Conservation (phyloP, 2,888 invertebrate genomes). For the Deladenus siricidicola region DNA sequence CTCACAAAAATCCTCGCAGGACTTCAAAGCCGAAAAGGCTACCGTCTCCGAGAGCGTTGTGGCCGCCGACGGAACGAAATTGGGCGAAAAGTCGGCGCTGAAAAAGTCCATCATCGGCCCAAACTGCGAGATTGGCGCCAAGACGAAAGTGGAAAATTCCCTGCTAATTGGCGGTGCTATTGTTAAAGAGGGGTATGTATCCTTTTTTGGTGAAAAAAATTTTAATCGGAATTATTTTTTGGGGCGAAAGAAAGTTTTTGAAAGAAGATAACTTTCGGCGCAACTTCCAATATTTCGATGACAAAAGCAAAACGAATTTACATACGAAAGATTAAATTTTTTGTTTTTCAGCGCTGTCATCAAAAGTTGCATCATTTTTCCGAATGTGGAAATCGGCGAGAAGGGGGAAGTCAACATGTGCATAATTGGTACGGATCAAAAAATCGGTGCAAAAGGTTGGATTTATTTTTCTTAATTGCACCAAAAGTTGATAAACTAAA, state of each 20-base stretch:
- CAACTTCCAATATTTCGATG: no score
- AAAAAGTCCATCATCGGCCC: conserved; percentile 31
- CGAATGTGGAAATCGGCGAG: conserved; percentile 35
- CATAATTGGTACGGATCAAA: conserved; percentile 48
- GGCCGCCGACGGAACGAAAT: background rate
- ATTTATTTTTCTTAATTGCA: background rate
- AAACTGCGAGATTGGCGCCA: conserved; percentile 32
- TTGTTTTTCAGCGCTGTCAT: conserved; percentile 35
- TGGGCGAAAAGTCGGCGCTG: conserved; percentile 22
- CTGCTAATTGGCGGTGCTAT: conserved; percentile 35
- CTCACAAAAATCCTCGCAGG: background rate
- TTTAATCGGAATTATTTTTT: no score
- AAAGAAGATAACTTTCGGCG: no score
- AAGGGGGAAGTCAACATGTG: conserved; percentile 37
- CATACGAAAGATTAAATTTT: background rate
- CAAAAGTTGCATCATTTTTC: conserved; percentile 36
- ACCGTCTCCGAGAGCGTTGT: background rate
- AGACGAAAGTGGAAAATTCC: conserved; percentile 35
- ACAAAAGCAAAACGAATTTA: background rate
- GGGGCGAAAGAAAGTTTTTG: no score
- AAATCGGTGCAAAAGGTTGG: conserved; percentile 45
- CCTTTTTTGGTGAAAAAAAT: background rate
- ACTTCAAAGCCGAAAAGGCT: conserved; percentile 7
- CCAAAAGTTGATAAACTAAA: no score
- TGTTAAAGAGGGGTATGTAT: conserved; percentile 36